phyloP scores from a whole-genome alignment of 2,888 invertebrate genomes.

The Chydorus sphaericus region DNA sequence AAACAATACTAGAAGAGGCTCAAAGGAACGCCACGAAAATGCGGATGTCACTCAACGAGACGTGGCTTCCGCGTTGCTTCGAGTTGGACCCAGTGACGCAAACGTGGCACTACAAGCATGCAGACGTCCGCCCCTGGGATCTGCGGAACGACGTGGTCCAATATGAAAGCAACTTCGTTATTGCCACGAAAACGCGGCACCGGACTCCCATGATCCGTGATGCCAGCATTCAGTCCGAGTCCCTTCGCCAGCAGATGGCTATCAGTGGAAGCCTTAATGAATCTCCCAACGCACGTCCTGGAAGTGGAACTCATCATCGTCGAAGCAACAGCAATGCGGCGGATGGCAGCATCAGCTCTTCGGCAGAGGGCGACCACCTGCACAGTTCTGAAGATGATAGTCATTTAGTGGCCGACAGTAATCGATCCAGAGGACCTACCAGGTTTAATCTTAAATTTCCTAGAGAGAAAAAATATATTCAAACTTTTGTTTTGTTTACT shows the following conservation, averaged over 20 bases:
- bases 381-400: constrained; percentile 17
- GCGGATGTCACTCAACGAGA: constrained; percentile 43
- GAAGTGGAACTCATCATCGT: neutral
- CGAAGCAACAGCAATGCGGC: neutral
- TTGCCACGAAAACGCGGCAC: constrained; percentile 60
- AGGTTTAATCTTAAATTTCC: neutral
- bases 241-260: neutral
- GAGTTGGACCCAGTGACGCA: constrained; percentile 39
- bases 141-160: constrained; percentile 69
- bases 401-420: neutral
- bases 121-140: constrained; percentile 78
- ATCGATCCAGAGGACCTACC: neutral
- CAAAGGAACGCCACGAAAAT: constrained; percentile 61
- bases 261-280: neutral
- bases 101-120: constrained; percentile 59
- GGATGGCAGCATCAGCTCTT: constrained; percentile 19
- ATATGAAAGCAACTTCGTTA: constrained; percentile 65
- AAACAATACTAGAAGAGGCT: constrained; percentile 74
- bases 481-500: neutral
- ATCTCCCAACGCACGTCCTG: neutral
- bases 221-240: constrained; percentile 37
- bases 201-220: constrained; percentile 57
- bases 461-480: neutral
- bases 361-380: constrained; percentile 19
- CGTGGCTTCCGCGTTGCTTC: constrained; percentile 63